phyloP scores from a whole-genome alignment of 1,140 invertebrate genomes.

The Bombus confusus region DNA sequence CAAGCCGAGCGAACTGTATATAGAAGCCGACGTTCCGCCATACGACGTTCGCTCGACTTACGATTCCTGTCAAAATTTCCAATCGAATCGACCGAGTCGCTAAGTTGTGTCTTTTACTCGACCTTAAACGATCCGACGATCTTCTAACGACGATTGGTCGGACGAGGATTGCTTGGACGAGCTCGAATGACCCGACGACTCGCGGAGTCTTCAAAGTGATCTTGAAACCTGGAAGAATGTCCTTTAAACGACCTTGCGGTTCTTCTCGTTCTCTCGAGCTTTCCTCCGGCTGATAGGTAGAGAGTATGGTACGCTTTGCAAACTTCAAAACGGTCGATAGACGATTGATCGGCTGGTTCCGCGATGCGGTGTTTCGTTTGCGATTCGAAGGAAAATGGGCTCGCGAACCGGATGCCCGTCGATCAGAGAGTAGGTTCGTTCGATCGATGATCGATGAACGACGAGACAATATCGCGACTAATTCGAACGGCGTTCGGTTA shows the following conservation, averaged over 20 bases:
- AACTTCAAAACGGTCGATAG: neutral
- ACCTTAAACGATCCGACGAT: neutral
- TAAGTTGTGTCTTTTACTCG: neutral
- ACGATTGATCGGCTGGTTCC: neutral
- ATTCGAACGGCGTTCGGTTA: neutral
- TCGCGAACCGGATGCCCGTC: neutral
- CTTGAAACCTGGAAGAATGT: neutral
- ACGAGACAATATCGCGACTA: neutral
- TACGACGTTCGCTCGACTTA: neutral
- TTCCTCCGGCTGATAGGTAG: neutral
- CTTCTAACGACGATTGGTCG: too few relatives aligned
- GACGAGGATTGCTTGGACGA: neutral
- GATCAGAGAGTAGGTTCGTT: neutral
- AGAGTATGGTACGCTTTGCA: neutral
- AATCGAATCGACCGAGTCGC: neutral
- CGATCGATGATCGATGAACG: neutral
- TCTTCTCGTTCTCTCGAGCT: neutral
- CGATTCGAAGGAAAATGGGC: neutral
- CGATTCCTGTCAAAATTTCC: neutral
- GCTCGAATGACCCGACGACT: neutral
- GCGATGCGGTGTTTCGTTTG: neutral
- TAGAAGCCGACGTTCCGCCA: neutral
- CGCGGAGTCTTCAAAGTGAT: too few relatives aligned
- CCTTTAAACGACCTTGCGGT: too few relatives aligned
- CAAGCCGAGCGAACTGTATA: too few relatives aligned